Evolutionary conservation across 2,888 invertebrate genomes (phyloP).

Genomic region (Lasioglossum villosulum): DNA sequence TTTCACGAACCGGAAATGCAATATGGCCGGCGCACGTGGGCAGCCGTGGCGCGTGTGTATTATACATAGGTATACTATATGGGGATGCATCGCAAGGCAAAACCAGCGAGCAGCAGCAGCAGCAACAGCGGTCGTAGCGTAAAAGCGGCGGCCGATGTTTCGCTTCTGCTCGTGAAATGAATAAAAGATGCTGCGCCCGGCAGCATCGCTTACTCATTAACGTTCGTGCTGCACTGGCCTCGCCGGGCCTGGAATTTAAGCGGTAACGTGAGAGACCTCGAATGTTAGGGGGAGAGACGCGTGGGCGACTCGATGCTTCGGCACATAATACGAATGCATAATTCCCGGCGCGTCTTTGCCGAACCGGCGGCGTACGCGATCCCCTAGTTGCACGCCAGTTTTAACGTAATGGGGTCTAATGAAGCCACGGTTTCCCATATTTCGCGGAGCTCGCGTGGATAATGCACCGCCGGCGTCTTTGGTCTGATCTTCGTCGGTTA

Average conservation of each 20-base stretch:
- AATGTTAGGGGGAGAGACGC: conserved; percentile 28
- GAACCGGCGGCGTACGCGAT: conserved; percentile 16
- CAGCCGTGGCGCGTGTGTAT: conserved; percentile 32
- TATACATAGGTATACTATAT: conserved; percentile 23
- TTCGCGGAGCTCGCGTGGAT: neutral
- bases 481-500: neutral
- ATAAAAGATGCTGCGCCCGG: conserved; percentile 76
- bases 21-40: conserved; percentile 71
- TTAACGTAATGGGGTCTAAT: conserved; percentile 35
- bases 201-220: conserved; percentile 72
- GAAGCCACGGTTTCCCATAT: neutral
- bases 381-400: conserved; percentile 7
- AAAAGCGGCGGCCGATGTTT: conserved; percentile 72
- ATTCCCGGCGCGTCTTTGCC: conserved; percentile 34
- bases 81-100: conserved; percentile 18
- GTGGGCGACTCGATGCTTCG: conserved; percentile 57
- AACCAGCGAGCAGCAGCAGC: neutral
- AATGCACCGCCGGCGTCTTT: neutral
- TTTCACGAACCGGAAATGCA: conserved; percentile 77
- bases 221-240: conserved; percentile 49
- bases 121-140: conserved; percentile 54
- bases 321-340: conserved; percentile 54
- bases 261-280: conserved; percentile 51
- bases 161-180: conserved; percentile 75
- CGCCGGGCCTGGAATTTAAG: conserved; percentile 57